Conservation (phyloP, 2,797 vertebrate species). For the Cynopterus sphinx region DNA sequence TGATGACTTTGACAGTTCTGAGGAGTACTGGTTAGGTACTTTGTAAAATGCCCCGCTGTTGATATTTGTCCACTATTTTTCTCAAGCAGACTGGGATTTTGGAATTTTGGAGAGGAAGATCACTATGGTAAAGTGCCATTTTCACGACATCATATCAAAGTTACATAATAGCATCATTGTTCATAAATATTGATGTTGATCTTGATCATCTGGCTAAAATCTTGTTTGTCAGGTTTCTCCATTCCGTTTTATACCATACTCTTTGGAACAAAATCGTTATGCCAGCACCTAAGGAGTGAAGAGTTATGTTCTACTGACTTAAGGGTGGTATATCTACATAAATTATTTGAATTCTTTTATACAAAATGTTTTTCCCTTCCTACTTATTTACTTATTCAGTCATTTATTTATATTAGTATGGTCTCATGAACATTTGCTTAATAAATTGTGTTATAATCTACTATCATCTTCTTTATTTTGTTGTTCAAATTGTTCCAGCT, state of each 20-base stretch:
- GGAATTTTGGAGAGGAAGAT: neutral
- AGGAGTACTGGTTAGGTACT: neutral
- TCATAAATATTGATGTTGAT: neutral
- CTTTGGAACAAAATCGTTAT: neutral
- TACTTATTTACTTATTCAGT: neutral
- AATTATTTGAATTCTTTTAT: neutral
- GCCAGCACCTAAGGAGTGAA: neutral
- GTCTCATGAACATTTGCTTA: neutral
- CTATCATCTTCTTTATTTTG: neutral
- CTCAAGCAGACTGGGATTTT: neutral
- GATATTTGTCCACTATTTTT: neutral
- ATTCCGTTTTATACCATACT: fast-evolving
- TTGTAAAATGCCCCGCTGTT: neutral
- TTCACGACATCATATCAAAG: neutral
- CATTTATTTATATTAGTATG: neutral
- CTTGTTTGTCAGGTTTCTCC: neutral
- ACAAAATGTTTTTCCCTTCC: neutral
- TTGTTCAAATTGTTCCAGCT: neutral
- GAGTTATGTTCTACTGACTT: neutral
- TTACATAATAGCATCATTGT: neutral
- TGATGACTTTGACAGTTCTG: neutral
- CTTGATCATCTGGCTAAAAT: neutral
- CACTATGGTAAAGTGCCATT: neutral
- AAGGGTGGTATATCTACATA: neutral
- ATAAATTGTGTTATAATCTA: neutral